Evolutionary conservation across 2,113 vertebrate genomes (phyloP).

Genomic region (Alces alces): DNA sequence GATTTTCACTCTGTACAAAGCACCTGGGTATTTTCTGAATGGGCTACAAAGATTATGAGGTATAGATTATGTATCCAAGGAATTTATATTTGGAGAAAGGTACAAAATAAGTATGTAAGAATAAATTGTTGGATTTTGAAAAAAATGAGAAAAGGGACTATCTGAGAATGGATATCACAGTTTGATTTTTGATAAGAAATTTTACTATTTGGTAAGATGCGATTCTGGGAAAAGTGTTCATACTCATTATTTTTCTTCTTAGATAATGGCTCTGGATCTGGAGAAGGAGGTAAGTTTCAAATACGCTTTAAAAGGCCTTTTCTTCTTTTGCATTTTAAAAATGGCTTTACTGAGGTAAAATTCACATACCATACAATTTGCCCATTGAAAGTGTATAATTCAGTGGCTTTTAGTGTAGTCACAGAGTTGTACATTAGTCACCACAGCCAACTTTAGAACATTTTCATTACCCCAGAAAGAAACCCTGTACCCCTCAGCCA

Average conservation of each 20-base stretch:
- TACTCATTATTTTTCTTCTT: conserved; percentile 61
- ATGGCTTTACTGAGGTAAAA: not conserved
- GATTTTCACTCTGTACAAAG: not conserved
- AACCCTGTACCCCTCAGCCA: not conserved
- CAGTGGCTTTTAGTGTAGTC: not conserved
- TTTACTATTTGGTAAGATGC: conserved; percentile 31
- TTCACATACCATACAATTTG: not conserved
- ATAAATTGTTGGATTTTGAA: not conserved
- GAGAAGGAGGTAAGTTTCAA: conserved; percentile 88
- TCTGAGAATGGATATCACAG: not conserved
- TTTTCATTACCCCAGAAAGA: not conserved
- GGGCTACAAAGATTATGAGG: not conserved
- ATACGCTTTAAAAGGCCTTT: not conserved
- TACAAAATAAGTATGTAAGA: not conserved
- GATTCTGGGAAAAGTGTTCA: conserved; percentile 60
- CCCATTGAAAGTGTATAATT: not conserved
- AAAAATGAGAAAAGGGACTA: not conserved
- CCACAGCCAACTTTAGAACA: not conserved
- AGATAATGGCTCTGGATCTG: conserved; percentile 94
- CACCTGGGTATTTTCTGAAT: conserved; percentile 1
- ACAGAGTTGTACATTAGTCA: not conserved
- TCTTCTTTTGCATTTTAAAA: not conserved
- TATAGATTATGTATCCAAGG: not conserved
- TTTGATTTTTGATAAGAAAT: conserved; percentile 33
- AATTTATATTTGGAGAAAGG: not conserved